A percentile compares a stretch with the other conserved stretches of the same genome.
These are phyloP conservation scores for Caerostris extrusa DNA, from an alignment of 1,140 invertebrate species.

Conservation along the genomic window DNA sequence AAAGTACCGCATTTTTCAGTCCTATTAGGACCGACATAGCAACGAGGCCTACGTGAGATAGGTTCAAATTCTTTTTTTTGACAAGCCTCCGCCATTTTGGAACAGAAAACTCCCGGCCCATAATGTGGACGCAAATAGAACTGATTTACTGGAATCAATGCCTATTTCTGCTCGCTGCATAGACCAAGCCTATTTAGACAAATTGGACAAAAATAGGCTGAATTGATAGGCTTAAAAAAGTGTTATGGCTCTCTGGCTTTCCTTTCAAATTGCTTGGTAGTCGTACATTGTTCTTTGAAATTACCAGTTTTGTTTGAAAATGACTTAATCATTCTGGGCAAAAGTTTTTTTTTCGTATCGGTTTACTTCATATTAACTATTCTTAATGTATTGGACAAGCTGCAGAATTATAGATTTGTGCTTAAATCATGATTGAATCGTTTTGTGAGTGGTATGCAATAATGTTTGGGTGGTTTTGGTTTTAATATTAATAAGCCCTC, in stretches of 20 bases:
- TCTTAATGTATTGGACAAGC: not conserved
- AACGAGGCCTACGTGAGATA: slow-evolving; percentile 56
- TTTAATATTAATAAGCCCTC: not conserved
- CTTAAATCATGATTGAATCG: not conserved
- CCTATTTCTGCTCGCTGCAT: not conserved
- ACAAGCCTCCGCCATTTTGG: slow-evolving; percentile 9
- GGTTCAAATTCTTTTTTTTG: slow-evolving; percentile 32
- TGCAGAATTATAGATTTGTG: not conserved
- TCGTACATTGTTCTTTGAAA: slow-evolving; percentile 40
- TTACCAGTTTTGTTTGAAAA: slow-evolving; percentile 42
- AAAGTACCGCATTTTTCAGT: slow-evolving; percentile 51
- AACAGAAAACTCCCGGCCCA: not conserved
- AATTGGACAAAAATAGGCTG: slow-evolving; percentile 22
- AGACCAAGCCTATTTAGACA: not conserved
- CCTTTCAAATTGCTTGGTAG: slow-evolving; percentile 11
- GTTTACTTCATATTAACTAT: not conserved
- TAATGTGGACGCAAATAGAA: not conserved
- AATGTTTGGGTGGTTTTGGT: not conserved
- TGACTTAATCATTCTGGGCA: slow-evolving; percentile 5
- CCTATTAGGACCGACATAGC: slow-evolving; percentile 40
- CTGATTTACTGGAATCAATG: not conserved
- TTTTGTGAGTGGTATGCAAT: not conserved
- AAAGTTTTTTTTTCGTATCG: not conserved
- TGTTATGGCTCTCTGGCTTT: slow-evolving; percentile 4
- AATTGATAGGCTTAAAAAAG: slow-evolving; percentile 19